Percentiles rank a stretch among this genome's conserved stretches.
Evolutionary conservation across 2,888 invertebrate species (phyloP).

Genomic region (Ornithoptera priamus): DNA sequence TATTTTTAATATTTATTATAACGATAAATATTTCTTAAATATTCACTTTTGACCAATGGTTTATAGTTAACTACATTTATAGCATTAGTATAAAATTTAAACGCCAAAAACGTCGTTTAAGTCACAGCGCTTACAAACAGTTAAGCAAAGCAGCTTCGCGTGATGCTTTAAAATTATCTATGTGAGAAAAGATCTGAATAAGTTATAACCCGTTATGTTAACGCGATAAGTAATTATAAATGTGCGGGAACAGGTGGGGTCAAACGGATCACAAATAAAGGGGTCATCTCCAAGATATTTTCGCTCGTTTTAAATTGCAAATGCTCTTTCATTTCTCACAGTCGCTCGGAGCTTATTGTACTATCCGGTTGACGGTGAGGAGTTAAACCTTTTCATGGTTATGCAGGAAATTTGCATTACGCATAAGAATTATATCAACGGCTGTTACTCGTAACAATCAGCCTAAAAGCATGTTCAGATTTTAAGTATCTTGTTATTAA

Average conservation of each 20-base stretch:
- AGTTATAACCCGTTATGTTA: conserved; percentile 14
- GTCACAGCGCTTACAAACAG: too few relatives aligned
- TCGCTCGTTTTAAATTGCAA: conserved; percentile 57
- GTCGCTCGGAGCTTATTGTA: conserved; percentile 32
- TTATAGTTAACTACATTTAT: too few relatives aligned
- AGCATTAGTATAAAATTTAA: too few relatives aligned
- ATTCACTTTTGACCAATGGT: too few relatives aligned
- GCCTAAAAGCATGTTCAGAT: background rate
- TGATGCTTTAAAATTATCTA: conserved; percentile 31
- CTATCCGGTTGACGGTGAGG: conserved; percentile 16
- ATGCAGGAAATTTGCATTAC: conserved; percentile 28
- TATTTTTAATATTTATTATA: too few relatives aligned
- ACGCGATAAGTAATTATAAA: conserved; percentile 43
- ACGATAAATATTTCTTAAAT: too few relatives aligned
- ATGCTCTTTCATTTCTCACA: conserved; percentile 52
- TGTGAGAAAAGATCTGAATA: conserved; percentile 45
- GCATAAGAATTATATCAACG: conserved; percentile 23
- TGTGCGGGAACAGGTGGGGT: conserved; percentile 66
- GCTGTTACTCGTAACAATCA: background rate
- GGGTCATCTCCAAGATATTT: conserved; percentile 52
- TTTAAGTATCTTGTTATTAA: background rate
- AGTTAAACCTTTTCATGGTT: conserved; percentile 27
- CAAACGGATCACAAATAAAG: conserved; percentile 48
- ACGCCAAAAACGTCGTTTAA: too few relatives aligned
- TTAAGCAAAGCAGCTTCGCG: background rate